Conservation (phyloP, 2,113 vertebrate genomes). For the Micronisus gabar region DNA sequence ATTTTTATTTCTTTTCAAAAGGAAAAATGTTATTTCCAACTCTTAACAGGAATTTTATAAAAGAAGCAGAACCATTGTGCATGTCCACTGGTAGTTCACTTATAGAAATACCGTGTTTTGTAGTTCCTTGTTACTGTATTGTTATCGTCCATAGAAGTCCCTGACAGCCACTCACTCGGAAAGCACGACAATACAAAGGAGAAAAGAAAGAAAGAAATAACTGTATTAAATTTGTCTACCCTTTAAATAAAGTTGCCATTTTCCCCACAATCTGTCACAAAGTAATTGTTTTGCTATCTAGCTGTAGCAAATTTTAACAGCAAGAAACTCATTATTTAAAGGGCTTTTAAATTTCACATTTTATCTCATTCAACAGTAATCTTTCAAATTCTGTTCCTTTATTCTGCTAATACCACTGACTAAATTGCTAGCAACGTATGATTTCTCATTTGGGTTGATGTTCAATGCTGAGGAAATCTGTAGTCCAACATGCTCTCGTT, state of each 20-base stretch:
- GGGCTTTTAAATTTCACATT: conserved; percentile 57
- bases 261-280: conserved; percentile 32
- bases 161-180: conserved; percentile 19
- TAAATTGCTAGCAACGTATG: neutral
- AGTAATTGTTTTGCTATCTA: conserved; percentile 60
- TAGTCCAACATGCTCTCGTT: neutral
- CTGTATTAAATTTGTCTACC: conserved; percentile 36
- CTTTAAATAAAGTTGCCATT: conserved; percentile 49
- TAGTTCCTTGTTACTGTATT: conserved; percentile 14
- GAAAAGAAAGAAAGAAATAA: conserved; percentile 38
- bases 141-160: conserved; percentile 5
- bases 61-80: conserved; percentile 36
- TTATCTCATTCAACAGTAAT: conserved; percentile 49
- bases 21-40: conserved; percentile 27
- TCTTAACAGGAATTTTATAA: neutral
- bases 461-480: neutral
- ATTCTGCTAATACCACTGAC: conserved; percentile 11
- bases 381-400: conserved; percentile 47
- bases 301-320: conserved; percentile 52
- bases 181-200: neutral
- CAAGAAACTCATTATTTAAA: conserved; percentile 60
- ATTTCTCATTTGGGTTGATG: conserved; percentile 10
- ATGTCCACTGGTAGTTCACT: conserved; percentile 27
- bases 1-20: conserved; percentile 22
- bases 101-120: neutral